Evolutionary conservation across 2,888 invertebrate genomes (phyloP), one percentile per base, ranked within the genome.

Genomic region (Lottia gigantea): DNA sequence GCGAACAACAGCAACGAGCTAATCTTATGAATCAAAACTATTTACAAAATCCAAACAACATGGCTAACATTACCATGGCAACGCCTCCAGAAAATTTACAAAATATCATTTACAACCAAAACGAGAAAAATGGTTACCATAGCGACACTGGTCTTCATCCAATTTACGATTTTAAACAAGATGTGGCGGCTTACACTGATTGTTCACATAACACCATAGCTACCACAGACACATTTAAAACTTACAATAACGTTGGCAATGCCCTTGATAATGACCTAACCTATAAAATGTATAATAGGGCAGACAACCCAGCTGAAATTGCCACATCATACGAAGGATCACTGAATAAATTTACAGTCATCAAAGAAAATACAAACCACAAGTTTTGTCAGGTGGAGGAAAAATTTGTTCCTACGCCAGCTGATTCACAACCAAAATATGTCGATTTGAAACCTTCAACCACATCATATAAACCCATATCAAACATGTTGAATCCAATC

Each of bases 381-480:
- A 70, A 73, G n/a, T 74, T 71, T 65, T 74, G 73, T 55, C 55
- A 55, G 55, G 23, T 55, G 19, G 55, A 55, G 55, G 19, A 55
- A 23, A 55, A 55, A 14, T 55, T 55, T 16, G 23, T 55, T 23
- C 14, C 55, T 3, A 19, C 19, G 11, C 55, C 55, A 19, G 55
- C 14, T 0, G 55, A 55, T 12, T 55, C 65, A 74, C 80, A 62
- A 68, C 81, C 83, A 40, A 81, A 92, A 81, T 94, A 93, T 87
- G 92, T 92, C 61, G 93, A 92, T 84, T 89, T 94, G 82, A 92
- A 92, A 89, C 91, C 92, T 71, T 91, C 93, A 78, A 91, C 92
- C 89, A 87, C 83, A 72, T 91, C 55, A 16, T 92, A 91, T 89
- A 93, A 94, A 89, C 91, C 92, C 0, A 92, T 93, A 82, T 91